phyloP scores from a whole-genome alignment of 2,113 vertebrate species.

The Holacanthus passer region DNA sequence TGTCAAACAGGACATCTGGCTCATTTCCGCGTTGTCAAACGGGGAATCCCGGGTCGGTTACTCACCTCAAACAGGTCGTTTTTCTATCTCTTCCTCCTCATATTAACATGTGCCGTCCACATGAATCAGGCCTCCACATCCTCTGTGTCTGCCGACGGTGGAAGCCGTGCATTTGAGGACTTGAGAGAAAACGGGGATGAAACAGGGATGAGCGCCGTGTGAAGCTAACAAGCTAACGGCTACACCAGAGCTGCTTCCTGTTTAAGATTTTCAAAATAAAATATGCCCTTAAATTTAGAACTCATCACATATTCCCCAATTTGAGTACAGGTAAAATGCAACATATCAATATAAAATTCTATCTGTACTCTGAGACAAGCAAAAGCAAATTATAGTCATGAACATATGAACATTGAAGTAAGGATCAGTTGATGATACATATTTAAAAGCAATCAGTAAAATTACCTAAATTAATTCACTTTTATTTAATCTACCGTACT shows the following conservation, averaged over 20 bases:
- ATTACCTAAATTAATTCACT: too few relatives aligned
- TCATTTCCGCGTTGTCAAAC: constrained; percentile 33
- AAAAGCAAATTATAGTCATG: too few relatives aligned
- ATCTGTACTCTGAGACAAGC: too few relatives aligned
- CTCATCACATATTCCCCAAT: too few relatives aligned
- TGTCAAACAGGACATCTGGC: constrained; percentile 75
- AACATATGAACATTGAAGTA: too few relatives aligned
- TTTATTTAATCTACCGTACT: too few relatives aligned
- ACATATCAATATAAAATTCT: neutral
- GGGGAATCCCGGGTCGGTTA: neutral
- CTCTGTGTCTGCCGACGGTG: neutral
- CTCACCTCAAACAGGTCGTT: constrained; percentile 34
- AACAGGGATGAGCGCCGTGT: neutral
- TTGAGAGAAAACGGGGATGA: constrained; percentile 45
- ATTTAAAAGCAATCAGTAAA: too few relatives aligned
- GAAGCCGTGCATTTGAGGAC: neutral
- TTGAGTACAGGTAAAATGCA: neutral
- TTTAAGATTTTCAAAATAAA: constrained; percentile 52
- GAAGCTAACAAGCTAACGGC: constrained; percentile 32
- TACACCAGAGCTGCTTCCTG: neutral
- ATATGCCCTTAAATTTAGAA: too few relatives aligned
- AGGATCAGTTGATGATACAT: too few relatives aligned
- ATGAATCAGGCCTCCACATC: constrained; percentile 5
- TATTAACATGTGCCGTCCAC: neutral
- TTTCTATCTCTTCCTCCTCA: constrained; percentile 36